Base-by-base conservation (phyloP, 2,113 vertebrate species). In the Varanus salvator region DNA sequence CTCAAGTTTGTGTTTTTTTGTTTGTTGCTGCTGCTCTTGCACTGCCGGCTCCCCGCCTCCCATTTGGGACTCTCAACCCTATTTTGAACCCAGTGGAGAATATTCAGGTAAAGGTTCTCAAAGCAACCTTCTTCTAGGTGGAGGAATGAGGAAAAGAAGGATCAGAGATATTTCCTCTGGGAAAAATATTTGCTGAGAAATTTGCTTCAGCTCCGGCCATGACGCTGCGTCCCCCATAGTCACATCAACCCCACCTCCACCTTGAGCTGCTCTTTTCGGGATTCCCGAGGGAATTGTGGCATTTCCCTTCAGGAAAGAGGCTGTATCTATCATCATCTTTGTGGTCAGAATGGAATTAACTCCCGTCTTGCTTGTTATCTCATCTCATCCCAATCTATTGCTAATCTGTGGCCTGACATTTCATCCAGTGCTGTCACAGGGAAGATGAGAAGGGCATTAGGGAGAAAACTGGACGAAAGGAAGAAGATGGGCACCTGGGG, bases 321-420 rank as follows among this genome's bases (percentile, higher is more conserved):
- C 8, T 66, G 68, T 86, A 31, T 78, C 82, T 77, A 54, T 85
- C 72, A 77, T 85, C 72, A 77, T 90, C 82, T 94, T 90, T 92
- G 85, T 86, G 66, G 3, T 77, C 82, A 90, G 80, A 94, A 91
- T 95, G 93, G 92, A 96, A 94, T 96, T 95, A 97, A 96, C 95
- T 97, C 64, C 44, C 95, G 94, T 93, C 97, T 95, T 87, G 9
- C 64, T 97, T 94, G 95, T 96, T 97, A 97, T 98, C 96, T 97
- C 95, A 96, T 97, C 97, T 97, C 95, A 25, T 97, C 96, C 94
- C 92, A 96, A 97, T 97, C 97, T 96, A 94, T 94, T 94, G 94
- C 94, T 97, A 97, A 97, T 97, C 97, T 96, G 95, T 94, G 95
- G 92, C 95, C 74, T 96, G 97, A 97, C 97, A 97, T 98, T 97